Conservation (phyloP, 2,888 invertebrate species). For the Rhagonycha fulva region DNA sequence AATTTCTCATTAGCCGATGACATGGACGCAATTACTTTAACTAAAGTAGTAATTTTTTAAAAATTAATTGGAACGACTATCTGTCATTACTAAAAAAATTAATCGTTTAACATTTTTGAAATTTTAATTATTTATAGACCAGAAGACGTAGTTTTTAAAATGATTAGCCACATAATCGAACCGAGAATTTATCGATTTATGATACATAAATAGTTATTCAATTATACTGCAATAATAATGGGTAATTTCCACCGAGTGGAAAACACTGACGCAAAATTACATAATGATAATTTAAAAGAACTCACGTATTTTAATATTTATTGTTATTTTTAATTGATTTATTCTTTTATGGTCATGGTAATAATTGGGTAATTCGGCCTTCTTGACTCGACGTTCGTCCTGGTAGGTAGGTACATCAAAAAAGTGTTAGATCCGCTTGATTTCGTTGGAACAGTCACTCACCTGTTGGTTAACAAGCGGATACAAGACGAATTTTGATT, state of each 20-base stretch:
- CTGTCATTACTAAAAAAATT: too few species aligned
- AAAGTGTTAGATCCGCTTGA: not conserved
- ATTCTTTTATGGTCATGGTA: not conserved
- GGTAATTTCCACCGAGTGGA: not conserved
- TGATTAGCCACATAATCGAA: not conserved
- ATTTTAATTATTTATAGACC: not conserved
- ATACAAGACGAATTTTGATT: not conserved
- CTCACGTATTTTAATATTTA: too few species aligned
- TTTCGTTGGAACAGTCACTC: not conserved
- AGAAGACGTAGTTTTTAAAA: not conserved
- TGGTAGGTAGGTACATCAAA: too few species aligned
- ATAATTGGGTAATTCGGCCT: not conserved
- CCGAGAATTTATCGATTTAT: not conserved
- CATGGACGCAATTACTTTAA: not conserved
- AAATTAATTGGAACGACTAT: too few species aligned
- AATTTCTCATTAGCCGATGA: not conserved
- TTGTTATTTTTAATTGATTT: not conserved
- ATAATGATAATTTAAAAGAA: not conserved
- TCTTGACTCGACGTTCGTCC: too few species aligned
- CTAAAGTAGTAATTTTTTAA: not conserved
- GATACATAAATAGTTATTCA: not conserved
- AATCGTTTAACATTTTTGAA: not conserved
- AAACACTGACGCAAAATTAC: not conserved
- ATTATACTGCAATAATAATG: not conserved
- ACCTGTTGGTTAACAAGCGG: not conserved